phyloP scores from a whole-genome alignment of 2,888 invertebrate species.

The Norana najaformis region DNA sequence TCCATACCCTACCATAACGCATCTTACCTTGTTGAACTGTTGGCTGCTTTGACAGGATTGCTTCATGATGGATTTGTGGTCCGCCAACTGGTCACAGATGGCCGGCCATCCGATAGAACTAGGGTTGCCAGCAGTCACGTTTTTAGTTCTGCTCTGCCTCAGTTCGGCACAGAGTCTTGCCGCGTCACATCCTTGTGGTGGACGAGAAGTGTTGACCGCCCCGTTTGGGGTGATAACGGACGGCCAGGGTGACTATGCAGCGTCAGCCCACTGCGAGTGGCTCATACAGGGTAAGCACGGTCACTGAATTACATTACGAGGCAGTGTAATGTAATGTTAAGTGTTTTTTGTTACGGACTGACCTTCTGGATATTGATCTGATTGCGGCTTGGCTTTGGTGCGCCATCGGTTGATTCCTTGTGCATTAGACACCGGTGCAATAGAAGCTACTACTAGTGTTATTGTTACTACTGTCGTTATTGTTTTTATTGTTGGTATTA shows the following conservation, averaged over 20 bases:
- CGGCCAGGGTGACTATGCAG: conserved; percentile 86
- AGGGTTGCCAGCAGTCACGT: not conserved
- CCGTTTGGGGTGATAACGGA: conserved; percentile 81
- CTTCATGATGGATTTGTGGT: not conserved
- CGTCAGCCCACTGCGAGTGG: conserved; percentile 94
- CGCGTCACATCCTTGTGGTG: conserved; percentile 16
- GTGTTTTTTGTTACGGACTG: too few relatives aligned
- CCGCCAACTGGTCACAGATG: not conserved
- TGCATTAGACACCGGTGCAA: too few relatives aligned
- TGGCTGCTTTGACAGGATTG: not conserved
- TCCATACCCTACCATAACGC: too few relatives aligned
- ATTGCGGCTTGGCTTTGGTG: too few relatives aligned
- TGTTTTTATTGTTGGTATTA: too few relatives aligned
- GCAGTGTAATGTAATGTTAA: too few relatives aligned
- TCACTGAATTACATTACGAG: not conserved
- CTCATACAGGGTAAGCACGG: conserved; percentile 76
- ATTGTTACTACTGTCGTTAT: too few relatives aligned
- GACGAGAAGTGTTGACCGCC: conserved; percentile 40
- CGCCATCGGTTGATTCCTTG: too few relatives aligned
- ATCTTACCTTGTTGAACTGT: not conserved
- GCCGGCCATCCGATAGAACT: not conserved
- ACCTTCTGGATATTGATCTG: too few relatives aligned
- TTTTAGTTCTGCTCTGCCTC: too few relatives aligned
- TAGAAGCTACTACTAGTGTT: too few relatives aligned
- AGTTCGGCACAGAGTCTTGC: not conserved